These are phyloP conservation scores for Abramis brama DNA, from an alignment of 2,113 vertebrate genomes.

Conservation along the genomic window DNA sequence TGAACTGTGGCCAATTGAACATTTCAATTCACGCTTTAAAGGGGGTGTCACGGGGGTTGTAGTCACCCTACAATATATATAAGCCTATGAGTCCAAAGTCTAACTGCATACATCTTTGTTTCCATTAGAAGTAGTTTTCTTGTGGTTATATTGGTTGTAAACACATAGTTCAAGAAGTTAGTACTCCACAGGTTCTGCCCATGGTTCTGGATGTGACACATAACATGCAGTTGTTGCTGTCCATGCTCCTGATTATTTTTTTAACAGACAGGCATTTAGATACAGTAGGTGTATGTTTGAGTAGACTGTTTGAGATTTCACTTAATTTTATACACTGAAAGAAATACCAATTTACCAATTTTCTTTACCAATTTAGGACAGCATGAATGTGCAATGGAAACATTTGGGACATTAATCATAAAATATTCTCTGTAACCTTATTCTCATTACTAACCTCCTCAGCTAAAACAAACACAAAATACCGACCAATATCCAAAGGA, in stretches of 20 bases:
- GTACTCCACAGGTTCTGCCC: conserved; percentile 1
- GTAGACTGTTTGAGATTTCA: background rate
- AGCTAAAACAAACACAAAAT: background rate
- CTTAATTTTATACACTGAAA: background rate
- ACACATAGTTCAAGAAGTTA: background rate
- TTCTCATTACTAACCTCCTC: background rate
- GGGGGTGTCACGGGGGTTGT: background rate
- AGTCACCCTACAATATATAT: background rate
- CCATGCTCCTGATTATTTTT: conserved; percentile 6
- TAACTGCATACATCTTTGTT: background rate
- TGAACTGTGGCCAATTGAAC: background rate
- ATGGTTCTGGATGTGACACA: background rate
- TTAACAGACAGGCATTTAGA: background rate
- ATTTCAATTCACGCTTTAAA: conserved; percentile 5
- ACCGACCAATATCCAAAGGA: background rate
- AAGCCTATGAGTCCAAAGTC: background rate
- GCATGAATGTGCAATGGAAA: background rate
- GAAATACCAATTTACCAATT: no score
- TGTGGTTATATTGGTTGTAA: background rate
- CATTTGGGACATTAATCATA: background rate
- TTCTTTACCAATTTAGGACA: background rate
- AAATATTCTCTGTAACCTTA: background rate
- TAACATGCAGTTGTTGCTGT: background rate
- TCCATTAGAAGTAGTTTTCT: background rate
- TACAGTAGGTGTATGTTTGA: background rate